phyloP scores from a whole-genome alignment of 2,113 vertebrate genomes.

The Lophotis ruficrista region DNA sequence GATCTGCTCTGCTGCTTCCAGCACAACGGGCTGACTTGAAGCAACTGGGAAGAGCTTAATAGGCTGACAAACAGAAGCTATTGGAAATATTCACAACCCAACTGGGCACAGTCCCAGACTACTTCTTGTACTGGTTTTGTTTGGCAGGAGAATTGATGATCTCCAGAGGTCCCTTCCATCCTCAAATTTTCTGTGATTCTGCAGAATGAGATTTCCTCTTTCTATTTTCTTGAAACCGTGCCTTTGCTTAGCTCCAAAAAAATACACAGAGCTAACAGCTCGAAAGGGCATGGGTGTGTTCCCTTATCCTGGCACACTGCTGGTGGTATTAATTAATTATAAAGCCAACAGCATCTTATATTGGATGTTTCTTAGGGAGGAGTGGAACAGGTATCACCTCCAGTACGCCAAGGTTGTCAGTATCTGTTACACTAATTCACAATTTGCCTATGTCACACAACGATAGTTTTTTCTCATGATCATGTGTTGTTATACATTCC shows the following conservation, averaged over 20 bases:
- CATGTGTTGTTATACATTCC: not conserved
- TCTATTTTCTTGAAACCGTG: not conserved
- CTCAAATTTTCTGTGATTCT: not conserved
- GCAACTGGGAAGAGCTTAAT: not conserved
- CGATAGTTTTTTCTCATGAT: not conserved
- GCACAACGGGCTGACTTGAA: not conserved
- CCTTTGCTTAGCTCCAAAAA: not conserved
- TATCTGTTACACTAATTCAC: not conserved
- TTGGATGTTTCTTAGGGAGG: not conserved
- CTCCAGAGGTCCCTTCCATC: not conserved
- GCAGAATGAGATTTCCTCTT: not conserved
- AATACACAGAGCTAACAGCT: not conserved
- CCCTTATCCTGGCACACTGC: rapidly evolving
- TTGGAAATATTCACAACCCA: not conserved
- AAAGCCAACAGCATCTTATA: not conserved
- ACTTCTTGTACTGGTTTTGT: not conserved
- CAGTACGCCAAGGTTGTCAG: not conserved
- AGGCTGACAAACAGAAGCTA: not conserved
- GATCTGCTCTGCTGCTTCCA: conserved; percentile 17
- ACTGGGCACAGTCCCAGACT: not conserved
- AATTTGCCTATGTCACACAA: not conserved
- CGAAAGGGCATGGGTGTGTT: not conserved
- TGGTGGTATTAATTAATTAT: not conserved
- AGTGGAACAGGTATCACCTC: not conserved
- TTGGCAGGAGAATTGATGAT: not conserved